phyloP scores from a whole-genome alignment of 2,113 vertebrate genomes.

The Oryzias curvinotus region DNA sequence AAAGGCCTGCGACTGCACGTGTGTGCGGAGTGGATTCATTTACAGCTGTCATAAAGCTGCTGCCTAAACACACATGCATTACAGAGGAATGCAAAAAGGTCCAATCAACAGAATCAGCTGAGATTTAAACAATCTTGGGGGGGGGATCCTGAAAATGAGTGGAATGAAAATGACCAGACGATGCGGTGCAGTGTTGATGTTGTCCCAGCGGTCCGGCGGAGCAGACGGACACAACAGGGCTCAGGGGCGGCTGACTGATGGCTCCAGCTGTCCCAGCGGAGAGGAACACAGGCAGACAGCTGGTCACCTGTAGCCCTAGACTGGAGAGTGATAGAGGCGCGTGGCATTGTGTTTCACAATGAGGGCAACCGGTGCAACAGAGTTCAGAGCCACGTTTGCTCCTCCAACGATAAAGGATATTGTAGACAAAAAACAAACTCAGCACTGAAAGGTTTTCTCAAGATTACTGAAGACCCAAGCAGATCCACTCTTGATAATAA shows the following conservation, averaged over 20 bases:
- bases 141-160: too few relatives aligned
- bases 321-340: conserved; percentile 57
- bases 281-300: conserved; percentile 72
- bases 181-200: conserved; percentile 38
- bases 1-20: conserved; percentile 71
- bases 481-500: conserved; percentile 15
- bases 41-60: conserved; percentile 59
- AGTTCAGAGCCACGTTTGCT: conserved; percentile 44
- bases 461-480: conserved; percentile 32
- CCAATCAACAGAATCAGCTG: conserved; percentile 1
- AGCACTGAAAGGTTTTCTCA: conserved; percentile 25
- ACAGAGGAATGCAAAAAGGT: conserved; percentile 26
- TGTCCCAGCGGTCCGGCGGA: conserved; percentile 35
- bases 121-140: conserved; percentile 5
- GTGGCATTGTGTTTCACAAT: conserved; percentile 72
- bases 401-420: too few relatives aligned
- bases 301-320: conserved; percentile 79
- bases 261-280: conserved; percentile 76
- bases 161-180: conserved; percentile 15
- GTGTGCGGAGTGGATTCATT: conserved; percentile 66
- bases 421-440: background rate
- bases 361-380: conserved; percentile 59
- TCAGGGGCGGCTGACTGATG: conserved; percentile 71
- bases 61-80: conserved; percentile 10
- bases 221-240: conserved; percentile 52